Evolutionary conservation across 2,888 invertebrate genomes (phyloP).

Genomic region (Pristionchus fissidentatus): DNA sequence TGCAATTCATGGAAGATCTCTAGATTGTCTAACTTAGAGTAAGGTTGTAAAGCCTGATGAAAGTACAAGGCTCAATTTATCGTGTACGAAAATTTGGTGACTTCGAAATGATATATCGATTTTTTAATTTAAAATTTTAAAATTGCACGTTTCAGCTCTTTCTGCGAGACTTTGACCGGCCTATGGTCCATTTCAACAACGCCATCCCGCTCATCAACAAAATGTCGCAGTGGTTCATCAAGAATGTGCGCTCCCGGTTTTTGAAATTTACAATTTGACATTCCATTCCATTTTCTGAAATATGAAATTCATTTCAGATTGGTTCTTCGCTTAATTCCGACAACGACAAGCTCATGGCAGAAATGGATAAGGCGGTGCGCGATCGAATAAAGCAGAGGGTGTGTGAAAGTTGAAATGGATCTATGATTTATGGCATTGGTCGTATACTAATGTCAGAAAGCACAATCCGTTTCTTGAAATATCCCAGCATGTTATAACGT

Average conservation of each 20-base stretch:
- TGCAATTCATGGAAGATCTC: not conserved
- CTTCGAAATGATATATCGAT: no score
- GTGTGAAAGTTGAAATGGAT: not conserved
- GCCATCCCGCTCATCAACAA: slow-evolving; percentile 11
- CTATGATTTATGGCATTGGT: not conserved
- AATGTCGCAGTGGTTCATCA: not conserved
- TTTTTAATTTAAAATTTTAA: no score
- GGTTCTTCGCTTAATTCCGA: not conserved
- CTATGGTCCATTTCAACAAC: slow-evolving; percentile 9
- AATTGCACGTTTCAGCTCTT: not conserved
- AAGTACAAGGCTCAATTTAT: no score
- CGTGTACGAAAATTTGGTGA: no score
- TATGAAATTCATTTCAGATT: not conserved
- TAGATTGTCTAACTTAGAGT: no score
- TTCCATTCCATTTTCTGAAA: no score
- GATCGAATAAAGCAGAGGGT: slow-evolving; percentile 24
- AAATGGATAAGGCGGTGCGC: not conserved
- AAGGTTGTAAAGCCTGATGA: no score
- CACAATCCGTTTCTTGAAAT: not conserved
- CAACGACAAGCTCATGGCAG: not conserved
- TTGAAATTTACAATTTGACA: no score
- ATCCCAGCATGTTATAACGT: not conserved
- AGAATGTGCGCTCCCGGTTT: not conserved
- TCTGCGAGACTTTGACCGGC: slow-evolving; percentile 36
- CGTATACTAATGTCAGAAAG: not conserved